Conservation (phyloP, 2,888 invertebrate genomes). For the Rotaria sp. region DNA sequence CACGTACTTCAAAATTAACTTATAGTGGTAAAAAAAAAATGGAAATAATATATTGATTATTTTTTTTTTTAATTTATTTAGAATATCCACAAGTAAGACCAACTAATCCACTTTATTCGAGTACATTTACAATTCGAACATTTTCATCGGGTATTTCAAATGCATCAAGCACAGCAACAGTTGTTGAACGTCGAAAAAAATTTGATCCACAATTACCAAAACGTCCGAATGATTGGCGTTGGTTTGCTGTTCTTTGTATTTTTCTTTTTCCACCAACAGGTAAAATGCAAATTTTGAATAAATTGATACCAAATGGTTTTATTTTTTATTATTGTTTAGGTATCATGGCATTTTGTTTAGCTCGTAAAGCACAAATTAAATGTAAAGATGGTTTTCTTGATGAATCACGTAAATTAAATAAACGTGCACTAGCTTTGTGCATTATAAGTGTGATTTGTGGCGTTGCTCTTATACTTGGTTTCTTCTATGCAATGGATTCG, state of each 20-base stretch:
- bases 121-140: conserved; percentile 38
- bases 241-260: conserved; percentile 33
- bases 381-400: conserved; percentile 40
- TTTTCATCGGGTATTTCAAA: conserved; percentile 15
- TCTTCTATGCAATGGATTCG: conserved; percentile 30
- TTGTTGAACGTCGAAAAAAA: conserved; percentile 37
- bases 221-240: conserved; percentile 36
- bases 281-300: not conserved
- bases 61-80: not conserved
- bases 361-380: conserved; percentile 38
- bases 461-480: conserved; percentile 30
- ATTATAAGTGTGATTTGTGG: conserved; percentile 31
- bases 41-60: not conserved
- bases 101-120: conserved; percentile 40
- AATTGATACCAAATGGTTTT: too few relatives aligned
- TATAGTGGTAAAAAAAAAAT: conserved; percentile 18
- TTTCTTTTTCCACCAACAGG: conserved; percentile 39
- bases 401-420: conserved; percentile 37
- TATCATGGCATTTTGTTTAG: conserved; percentile 36
- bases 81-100: conserved; percentile 41
- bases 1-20: conserved; percentile 39
- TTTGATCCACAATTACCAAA: conserved; percentile 38
- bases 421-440: conserved; percentile 32
- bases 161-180: conserved; percentile 33
- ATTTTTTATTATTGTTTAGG: not conserved